Evolutionary conservation across 2,797 vertebrate species (phyloP).

Genomic region (Varecia variegata): DNA sequence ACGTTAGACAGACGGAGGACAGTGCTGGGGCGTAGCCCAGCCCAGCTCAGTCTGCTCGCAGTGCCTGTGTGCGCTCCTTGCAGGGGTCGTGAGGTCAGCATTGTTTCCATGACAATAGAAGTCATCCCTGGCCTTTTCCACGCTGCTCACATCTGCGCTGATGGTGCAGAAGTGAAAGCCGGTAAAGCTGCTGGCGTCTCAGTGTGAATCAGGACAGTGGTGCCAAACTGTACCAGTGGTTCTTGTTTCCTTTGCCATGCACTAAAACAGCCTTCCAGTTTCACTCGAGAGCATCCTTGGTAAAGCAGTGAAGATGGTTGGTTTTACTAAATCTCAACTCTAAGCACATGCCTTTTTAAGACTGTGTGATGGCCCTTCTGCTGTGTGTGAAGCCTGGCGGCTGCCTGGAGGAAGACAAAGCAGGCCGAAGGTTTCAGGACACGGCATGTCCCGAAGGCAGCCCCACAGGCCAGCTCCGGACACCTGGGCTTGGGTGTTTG

Average conservation of each 20-base stretch:
- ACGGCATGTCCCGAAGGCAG: fast-evolving
- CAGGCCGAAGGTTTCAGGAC: no score
- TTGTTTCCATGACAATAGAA: background rate
- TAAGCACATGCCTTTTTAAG: background rate
- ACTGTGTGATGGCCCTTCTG: background rate
- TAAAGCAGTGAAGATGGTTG: background rate
- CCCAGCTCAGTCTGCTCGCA: fast-evolving
- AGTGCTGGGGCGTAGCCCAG: fast-evolving
- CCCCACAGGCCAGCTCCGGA: background rate
- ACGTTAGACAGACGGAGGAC: no score
- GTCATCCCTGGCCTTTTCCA: background rate
- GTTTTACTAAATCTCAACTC: background rate
- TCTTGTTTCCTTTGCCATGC: background rate
- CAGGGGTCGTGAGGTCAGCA: no score
- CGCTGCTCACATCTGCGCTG: fast-evolving
- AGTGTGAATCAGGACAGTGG: fast-evolving
- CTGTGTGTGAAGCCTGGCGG: no score
- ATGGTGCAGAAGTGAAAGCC: background rate
- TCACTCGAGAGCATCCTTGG: background rate
- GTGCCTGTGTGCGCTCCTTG: background rate
- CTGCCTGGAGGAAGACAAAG: background rate
- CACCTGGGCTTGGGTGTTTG: background rate
- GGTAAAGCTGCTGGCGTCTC: background rate
- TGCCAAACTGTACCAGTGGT: fast-evolving
- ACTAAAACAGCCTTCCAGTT: background rate